Conservation (phyloP, 2,797 vertebrate species). For the Ptychobarbus kaznakovi region DNA sequence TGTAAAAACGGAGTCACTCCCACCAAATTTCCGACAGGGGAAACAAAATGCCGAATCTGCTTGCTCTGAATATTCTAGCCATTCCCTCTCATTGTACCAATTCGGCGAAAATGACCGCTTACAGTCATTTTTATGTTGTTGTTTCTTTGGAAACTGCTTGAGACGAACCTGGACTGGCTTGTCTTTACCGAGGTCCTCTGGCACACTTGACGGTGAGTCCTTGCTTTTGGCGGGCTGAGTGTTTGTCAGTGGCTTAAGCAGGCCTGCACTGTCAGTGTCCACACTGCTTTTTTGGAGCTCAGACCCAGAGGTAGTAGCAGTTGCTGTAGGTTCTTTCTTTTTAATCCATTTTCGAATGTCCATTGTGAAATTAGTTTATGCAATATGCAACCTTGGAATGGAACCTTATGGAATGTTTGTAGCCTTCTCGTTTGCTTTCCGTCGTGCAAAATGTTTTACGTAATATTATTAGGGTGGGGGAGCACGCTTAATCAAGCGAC, state of each 20-base stretch:
- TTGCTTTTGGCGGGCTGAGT: neutral
- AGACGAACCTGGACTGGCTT: neutral
- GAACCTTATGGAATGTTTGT: neutral
- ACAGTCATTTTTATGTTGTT: neutral
- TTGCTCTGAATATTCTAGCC: neutral
- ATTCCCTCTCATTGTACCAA: neutral
- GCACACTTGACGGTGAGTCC: neutral
- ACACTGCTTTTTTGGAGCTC: neutral
- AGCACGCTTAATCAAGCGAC: too few relatives aligned
- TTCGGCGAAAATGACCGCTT: neutral
- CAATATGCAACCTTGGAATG: neutral
- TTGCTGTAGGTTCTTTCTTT: neutral
- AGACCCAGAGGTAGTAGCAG: neutral
- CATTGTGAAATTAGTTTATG: neutral
- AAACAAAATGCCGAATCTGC: neutral
- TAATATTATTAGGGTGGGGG: neutral
- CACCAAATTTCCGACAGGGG: neutral
- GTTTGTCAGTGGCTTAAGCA: neutral
- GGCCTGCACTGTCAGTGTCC: neutral
- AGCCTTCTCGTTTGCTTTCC: neutral
- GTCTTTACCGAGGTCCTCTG: neutral
- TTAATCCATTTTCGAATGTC: neutral
- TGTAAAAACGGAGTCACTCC: neutral
- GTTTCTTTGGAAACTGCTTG: conserved; percentile 10
- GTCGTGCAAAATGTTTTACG: neutral